Percentiles rank a stretch among this genome's conserved stretches.
Conservation (phyloP, 2,797 vertebrate genomes). For the Phaenicophaeus curvirostris region DNA sequence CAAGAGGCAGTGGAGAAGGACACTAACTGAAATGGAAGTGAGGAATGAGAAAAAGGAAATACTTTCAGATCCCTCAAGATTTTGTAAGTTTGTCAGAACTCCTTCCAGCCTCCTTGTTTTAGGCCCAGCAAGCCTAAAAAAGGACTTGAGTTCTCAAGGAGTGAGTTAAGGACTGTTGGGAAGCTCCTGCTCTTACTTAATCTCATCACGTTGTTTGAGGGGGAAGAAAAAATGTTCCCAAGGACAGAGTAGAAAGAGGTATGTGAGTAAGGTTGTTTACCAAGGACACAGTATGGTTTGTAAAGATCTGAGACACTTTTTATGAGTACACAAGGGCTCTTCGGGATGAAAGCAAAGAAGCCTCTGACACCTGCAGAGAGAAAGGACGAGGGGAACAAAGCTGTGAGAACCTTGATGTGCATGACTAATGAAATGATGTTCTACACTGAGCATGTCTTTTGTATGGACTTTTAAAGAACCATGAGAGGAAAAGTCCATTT, state of each 20-base stretch:
- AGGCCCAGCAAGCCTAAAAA: not conserved
- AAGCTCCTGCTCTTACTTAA: constrained; percentile 8
- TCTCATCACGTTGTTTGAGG: not conserved
- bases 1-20: not conserved
- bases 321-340: not conserved
- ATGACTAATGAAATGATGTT: not conserved
- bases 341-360: not conserved
- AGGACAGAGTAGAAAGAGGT: not conserved
- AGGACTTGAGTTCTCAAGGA: not conserved
- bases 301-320: not conserved
- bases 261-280: not conserved
- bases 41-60: not conserved
- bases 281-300: not conserved
- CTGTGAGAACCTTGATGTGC: not conserved
- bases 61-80: not conserved
- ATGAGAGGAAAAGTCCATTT: not conserved
- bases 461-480: not conserved
- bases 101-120: not conserved
- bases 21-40: not conserved
- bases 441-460: not conserved
- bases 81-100: not conserved
- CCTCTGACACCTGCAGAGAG: not conserved
- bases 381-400: not conserved
- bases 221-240: not conserved
- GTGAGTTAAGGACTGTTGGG: constrained; percentile 8